These are phyloP conservation scores for Eospalax fontanierii DNA, from an alignment of 2,797 vertebrate genomes.

Conservation along the genomic window DNA sequence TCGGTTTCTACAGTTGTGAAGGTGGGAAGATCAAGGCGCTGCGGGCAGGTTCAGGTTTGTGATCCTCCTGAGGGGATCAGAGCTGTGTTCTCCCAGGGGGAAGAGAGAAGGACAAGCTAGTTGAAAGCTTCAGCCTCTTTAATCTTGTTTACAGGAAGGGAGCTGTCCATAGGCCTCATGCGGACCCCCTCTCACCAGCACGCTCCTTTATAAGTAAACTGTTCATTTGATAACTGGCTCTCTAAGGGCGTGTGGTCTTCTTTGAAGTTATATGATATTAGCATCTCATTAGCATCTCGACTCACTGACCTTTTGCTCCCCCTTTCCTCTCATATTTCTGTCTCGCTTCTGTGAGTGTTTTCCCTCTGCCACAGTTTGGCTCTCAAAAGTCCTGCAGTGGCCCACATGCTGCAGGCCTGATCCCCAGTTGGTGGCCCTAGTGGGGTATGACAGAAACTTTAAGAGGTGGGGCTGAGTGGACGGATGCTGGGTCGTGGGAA, in stretches of 20 bases:
- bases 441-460: background rate
- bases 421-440: no score
- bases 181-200: no score
- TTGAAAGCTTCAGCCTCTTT: background rate
- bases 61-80: background rate
- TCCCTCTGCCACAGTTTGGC: background rate
- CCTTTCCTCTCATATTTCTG: background rate
- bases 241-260: background rate
- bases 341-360: background rate
- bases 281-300: no score
- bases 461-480: background rate
- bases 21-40: background rate
- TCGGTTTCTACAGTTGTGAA: background rate
- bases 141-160: background rate
- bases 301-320: background rate
- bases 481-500: background rate
- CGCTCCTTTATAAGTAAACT: background rate
- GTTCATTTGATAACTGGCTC: background rate
- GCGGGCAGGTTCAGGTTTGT: background rate
- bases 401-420: background rate
- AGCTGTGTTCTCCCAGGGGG: accelerated
- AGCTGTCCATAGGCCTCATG: background rate
- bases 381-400: background rate
- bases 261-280: no score
- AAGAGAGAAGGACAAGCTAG: background rate